phyloP scores from a whole-genome alignment of 92 coral and sea anemone species.

The Diadumene lineata region DNA sequence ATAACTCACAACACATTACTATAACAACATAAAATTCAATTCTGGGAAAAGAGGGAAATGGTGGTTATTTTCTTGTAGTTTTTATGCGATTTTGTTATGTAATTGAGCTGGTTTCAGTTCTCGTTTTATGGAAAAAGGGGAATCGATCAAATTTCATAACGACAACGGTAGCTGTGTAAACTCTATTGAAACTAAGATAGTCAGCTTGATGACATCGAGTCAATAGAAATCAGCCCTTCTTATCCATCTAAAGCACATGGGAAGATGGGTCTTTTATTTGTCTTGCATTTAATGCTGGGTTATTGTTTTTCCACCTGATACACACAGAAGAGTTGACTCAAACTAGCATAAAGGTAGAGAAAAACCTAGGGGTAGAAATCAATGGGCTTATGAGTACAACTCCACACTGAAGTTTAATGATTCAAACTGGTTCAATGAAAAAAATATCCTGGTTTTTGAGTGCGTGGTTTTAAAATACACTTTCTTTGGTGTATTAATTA shows the following conservation, averaged over 20 bases:
- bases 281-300: constrained; percentile 64
- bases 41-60: too few species aligned
- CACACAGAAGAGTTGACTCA: constrained; percentile 24
- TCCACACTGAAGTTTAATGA: too few species aligned
- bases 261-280: constrained; percentile 61
- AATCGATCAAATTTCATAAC: constrained; percentile 63
- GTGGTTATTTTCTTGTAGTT: neutral
- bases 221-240: constrained; percentile 62
- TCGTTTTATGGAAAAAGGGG: constrained; percentile 9
- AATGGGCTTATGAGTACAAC: too few species aligned
- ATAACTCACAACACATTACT: too few species aligned
- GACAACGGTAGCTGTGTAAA: constrained; percentile 57
- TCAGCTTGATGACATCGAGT: constrained; percentile 44
- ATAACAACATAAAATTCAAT: too few species aligned
- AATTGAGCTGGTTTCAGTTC: neutral
- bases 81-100: neutral
- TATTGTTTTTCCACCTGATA: constrained; percentile 78
- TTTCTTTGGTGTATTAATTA: neutral
- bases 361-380: neutral
- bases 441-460: too few species aligned
- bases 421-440: too few species aligned
- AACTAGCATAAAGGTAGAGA: neutral
- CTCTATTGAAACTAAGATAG: constrained; percentile 36
- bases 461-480: neutral
- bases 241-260: constrained; percentile 70